Evolutionary conservation across 2,888 invertebrate genomes (phyloP).

Genomic region (Spilarctia lutea): DNA sequence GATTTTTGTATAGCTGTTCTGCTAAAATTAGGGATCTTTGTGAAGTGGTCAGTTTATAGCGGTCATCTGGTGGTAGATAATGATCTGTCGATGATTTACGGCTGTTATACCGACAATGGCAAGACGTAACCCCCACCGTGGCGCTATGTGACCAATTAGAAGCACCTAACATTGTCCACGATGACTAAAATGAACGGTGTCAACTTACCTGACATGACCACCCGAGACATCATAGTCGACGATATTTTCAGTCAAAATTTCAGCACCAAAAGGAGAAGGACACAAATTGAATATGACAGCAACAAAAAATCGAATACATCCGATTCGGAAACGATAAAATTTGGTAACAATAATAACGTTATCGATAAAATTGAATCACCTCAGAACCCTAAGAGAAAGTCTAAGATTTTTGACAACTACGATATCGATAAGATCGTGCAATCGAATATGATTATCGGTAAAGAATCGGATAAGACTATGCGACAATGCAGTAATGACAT

Average conservation of each 20-base stretch:
- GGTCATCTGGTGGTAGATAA: constrained; percentile 80
- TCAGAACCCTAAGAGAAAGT: constrained; percentile 66
- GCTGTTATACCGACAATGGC: constrained; percentile 82
- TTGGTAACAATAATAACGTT: constrained; percentile 64
- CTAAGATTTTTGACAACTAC: constrained; percentile 60
- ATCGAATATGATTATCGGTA: constrained; percentile 73
- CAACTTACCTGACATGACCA: constrained; percentile 71
- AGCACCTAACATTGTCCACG: constrained; percentile 57
- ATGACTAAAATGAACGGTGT: constrained; percentile 81
- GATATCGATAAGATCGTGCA: constrained; percentile 67
- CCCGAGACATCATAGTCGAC: constrained; percentile 68
- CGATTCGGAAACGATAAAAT: constrained; percentile 43
- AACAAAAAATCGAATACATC: constrained; percentile 45
- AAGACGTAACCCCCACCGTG: constrained; percentile 71
- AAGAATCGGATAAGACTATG: constrained; percentile 70
- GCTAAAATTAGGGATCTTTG: constrained; percentile 62
- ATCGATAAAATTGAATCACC: constrained; percentile 55
- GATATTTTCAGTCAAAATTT: constrained; percentile 75
- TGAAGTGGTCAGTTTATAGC: constrained; percentile 65
- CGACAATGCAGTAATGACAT: constrained; percentile 56
- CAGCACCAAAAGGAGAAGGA: constrained; percentile 68
- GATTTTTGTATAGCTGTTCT: constrained; percentile 57
- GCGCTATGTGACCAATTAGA: constrained; percentile 84
- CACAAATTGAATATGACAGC: constrained; percentile 55
- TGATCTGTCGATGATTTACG: constrained; percentile 85